These are phyloP conservation scores for Cariama cristata DNA, from an alignment of 2,113 vertebrate species.

Conservation along the genomic window DNA sequence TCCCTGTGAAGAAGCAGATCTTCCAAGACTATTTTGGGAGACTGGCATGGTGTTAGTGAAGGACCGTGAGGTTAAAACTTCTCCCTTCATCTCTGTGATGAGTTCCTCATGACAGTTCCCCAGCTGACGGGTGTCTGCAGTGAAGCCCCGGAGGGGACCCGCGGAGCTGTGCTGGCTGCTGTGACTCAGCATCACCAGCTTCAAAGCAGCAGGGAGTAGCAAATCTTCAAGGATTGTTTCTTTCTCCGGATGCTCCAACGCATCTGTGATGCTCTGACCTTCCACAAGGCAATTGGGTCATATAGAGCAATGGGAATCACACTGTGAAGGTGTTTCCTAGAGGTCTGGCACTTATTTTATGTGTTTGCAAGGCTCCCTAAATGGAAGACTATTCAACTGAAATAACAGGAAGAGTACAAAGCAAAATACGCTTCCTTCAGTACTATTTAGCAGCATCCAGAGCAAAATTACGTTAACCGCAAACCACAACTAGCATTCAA, in stretches of 20 bases:
- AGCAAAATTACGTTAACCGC: background rate
- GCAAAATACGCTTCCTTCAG: background rate
- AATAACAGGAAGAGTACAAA: background rate
- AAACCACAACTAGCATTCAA: background rate
- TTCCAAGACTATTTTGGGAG: background rate
- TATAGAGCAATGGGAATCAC: background rate
- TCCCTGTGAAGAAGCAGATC: background rate
- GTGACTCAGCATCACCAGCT: background rate
- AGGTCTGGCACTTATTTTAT: background rate
- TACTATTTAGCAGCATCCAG: background rate
- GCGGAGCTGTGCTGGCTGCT: background rate
- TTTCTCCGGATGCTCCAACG: background rate
- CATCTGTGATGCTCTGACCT: background rate
- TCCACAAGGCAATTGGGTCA: background rate
- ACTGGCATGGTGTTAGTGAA: background rate
- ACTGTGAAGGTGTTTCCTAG: background rate
- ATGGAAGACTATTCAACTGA: background rate
- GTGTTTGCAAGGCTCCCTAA: background rate
- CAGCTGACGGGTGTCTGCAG: background rate
- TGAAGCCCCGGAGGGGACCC: background rate
- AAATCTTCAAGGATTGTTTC: background rate
- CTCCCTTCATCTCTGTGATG: background rate
- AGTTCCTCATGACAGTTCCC: background rate
- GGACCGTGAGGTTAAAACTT: background rate
- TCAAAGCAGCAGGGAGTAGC: background rate